Percentiles rank a stretch among this genome's conserved stretches.
These are phyloP conservation scores for Lomographa bimaculata DNA, from an alignment of 2,888 invertebrate genomes.

Conservation along the genomic window DNA sequence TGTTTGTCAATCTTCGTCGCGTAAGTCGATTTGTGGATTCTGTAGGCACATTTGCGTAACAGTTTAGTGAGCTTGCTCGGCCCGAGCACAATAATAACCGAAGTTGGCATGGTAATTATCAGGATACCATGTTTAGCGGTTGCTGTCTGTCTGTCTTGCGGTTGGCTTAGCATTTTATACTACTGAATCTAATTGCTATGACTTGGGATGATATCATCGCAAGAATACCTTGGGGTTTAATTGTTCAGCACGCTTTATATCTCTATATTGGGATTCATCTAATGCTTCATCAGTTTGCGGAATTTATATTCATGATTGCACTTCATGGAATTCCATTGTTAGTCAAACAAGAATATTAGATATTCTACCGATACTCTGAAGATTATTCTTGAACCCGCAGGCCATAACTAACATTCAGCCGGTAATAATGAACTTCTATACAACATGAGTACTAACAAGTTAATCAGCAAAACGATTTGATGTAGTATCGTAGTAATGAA, in stretches of 20 bases:
- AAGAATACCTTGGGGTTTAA: slow-evolving; percentile 21
- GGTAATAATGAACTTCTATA: no score
- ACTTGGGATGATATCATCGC: slow-evolving; percentile 45
- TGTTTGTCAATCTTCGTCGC: slow-evolving; percentile 34
- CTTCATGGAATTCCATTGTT: neutral
- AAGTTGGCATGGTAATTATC: slow-evolving; percentile 52
- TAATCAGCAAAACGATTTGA: slow-evolving; percentile 24
- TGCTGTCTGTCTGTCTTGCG: slow-evolving; percentile 43
- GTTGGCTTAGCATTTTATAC: slow-evolving; percentile 42
- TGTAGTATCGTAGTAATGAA: slow-evolving; percentile 42
- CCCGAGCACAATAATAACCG: slow-evolving; percentile 37
- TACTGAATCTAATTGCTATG: slow-evolving; percentile 41
- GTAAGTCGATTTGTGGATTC: slow-evolving; percentile 33
- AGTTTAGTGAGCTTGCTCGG: slow-evolving; percentile 39
- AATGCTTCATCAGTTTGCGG: slow-evolving; percentile 3
- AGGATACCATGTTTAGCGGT: slow-evolving; percentile 49
- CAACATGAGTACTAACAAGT: slow-evolving; percentile 1
- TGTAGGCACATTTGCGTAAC: slow-evolving; percentile 39
- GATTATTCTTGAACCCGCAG: no score
- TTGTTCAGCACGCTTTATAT: slow-evolving; percentile 26
- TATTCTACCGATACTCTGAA: no score
- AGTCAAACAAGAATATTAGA: no score
- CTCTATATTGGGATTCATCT: slow-evolving; percentile 19
- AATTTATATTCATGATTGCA: slow-evolving; percentile 2
- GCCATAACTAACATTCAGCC: no score